Percentiles rank a stretch among this genome's conserved stretches.
phyloP scores from a whole-genome alignment of 1,140 invertebrate species.

The Andrena cerasifolii region DNA sequence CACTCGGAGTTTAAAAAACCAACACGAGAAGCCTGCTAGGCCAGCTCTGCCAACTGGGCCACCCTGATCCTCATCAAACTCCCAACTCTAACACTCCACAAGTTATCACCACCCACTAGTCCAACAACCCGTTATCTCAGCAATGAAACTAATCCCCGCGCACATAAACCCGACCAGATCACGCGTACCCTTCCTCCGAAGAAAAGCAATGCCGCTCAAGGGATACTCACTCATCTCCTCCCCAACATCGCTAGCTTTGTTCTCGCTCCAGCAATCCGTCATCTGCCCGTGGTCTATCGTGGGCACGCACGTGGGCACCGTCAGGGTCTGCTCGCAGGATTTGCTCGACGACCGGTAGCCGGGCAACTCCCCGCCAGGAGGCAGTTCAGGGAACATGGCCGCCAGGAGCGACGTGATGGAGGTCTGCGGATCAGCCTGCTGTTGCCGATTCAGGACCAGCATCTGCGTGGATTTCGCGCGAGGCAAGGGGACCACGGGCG shows the following conservation, averaged over 20 bases:
- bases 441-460: conserved; percentile 68
- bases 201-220: no score
- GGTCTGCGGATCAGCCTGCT: conserved; percentile 62
- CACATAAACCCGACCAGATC: no score
- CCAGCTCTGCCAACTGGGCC: no score
- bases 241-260: conserved; percentile 55
- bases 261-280: conserved; percentile 70
- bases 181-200: no score
- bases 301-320: conserved; percentile 70
- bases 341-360: conserved; percentile 73
- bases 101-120: no score
- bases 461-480: conserved; percentile 79
- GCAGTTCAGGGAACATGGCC: conserved; percentile 78
- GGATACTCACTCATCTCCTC: conserved; percentile 62
- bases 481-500: conserved; percentile 75
- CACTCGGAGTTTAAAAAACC: no score
- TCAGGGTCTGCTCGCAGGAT: conserved; percentile 67
- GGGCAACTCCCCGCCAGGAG: conserved; percentile 73
- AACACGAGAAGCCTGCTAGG: no score
- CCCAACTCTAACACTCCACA: no score
- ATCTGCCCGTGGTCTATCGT: conserved; percentile 72
- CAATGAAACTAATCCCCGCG: no score
- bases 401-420: conserved; percentile 78
- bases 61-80: no score
- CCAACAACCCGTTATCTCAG: no score